Conservation (phyloP, 2,797 vertebrate species). For the Diglossa cyanea region DNA sequence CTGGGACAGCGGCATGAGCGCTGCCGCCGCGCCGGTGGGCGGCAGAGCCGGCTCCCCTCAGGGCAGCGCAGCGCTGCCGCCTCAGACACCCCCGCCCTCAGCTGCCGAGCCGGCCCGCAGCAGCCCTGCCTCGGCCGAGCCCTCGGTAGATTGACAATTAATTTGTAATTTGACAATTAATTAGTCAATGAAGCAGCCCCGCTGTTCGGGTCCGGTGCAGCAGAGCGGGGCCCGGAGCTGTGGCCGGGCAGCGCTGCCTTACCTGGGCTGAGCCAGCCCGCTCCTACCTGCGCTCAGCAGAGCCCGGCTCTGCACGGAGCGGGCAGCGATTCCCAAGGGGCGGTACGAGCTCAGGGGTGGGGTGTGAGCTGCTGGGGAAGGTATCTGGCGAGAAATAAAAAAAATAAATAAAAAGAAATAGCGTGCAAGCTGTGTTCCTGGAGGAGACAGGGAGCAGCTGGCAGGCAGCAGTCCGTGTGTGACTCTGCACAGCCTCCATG, state of each 20-base stretch:
- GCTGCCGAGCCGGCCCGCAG: not conserved
- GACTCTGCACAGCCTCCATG: not conserved
- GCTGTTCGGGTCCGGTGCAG: not conserved
- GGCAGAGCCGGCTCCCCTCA: not conserved
- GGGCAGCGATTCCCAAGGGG: not conserved
- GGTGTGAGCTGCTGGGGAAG: not conserved
- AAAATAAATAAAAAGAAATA: not conserved
- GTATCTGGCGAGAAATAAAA: not conserved
- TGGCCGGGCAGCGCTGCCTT: not conserved
- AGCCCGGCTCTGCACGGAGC: not conserved
- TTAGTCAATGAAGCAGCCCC: not conserved
- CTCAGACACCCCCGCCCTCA: not conserved
- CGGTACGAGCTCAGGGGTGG: not conserved
- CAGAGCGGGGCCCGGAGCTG: not conserved
- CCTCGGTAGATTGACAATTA: rapidly evolving
- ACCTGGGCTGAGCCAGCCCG: not conserved
- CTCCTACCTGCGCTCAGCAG: not conserved
- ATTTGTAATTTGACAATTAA: no score
- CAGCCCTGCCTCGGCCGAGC: not conserved
- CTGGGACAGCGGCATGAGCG: not conserved
- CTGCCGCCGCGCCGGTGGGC: not conserved
- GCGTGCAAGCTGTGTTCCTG: not conserved
- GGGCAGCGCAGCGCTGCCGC: not conserved
- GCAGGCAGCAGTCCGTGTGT: not conserved
- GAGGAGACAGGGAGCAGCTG: not conserved